Evolutionary conservation across 1,140 invertebrate genomes (phyloP), one percentile per base, ranked within the genome.

Genomic region (Zaprionus africanus): DNA sequence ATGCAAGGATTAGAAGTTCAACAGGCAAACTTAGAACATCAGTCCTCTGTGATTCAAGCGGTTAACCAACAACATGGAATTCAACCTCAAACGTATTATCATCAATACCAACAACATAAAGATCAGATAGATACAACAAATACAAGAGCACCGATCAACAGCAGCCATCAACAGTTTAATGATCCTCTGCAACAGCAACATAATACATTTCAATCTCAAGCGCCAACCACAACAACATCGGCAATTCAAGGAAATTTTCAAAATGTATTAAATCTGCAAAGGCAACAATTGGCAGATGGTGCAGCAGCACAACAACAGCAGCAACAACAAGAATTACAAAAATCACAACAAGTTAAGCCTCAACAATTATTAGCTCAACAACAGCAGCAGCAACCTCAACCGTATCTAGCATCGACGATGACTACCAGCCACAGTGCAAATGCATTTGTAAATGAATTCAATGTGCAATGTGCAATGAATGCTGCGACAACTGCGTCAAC

Each of bases 391-490:
- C 67, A 74, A 60, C 38, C 38, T 19, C 67, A 74, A 60, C 38
- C 38, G n/a, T 54, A 24, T 19, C n/a, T 51, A 54, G 22, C n/a
- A 65, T 38, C 65, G 51, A 26, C 69, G 41, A 61, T 61, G 4
- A 61, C 64, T 46, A 59, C 64, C 38, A 59, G 51, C 11, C 56
- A 68, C 19, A 61, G 31, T 65, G 56, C 19, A 19, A 41, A 31
- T 67, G 19, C 76, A 49, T 74, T 59, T 68, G 49, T 58, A 11
- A 38, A 71, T 53, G 78, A 78, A 17, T 65, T 60, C 38, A 38
- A 94, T 93, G 9, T 34, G 31, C 38, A 93, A 93, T 19, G 78
- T 93, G n/a, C n/a, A n/a, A 63, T 92, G 92, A 28, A 93, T 93
- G 79, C 93, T 93, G 79, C 93, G 91, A 24, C 28, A 31, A 31